phyloP scores from a whole-genome alignment of 2,888 invertebrate genomes.

The Octonoba sinensis region DNA sequence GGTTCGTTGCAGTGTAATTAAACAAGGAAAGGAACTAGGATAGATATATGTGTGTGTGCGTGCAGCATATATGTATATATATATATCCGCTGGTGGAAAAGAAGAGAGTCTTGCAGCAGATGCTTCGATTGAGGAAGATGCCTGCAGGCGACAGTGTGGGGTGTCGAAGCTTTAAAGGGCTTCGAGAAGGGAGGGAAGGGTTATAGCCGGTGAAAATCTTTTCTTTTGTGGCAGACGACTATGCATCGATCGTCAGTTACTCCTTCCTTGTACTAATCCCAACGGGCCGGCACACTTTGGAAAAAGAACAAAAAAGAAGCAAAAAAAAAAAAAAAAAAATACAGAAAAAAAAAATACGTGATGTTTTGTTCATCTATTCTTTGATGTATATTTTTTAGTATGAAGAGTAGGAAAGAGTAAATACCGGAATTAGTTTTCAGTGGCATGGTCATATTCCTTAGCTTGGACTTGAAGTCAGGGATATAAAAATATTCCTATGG shows the following conservation, averaged over 20 bases:
- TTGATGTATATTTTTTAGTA: conserved; percentile 27
- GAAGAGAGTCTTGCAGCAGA: conserved; percentile 23
- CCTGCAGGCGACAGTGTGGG: conserved; percentile 44
- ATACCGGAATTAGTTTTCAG: not conserved
- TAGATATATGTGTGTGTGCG: not conserved
- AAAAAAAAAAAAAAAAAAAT: not conserved
- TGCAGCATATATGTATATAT: not conserved
- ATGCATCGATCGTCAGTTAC: conserved; percentile 16
- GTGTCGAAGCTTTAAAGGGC: conserved; percentile 34
- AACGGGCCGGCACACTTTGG: conserved; percentile 29
- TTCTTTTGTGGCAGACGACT: conserved; percentile 32
- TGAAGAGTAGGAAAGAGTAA: conserved; percentile 7
- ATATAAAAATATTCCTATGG: too few relatives aligned
- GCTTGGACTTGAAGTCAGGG: too few relatives aligned
- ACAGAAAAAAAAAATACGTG: conserved; percentile 22
- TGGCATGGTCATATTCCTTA: too few relatives aligned
- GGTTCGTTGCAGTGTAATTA: conserved; percentile 54
- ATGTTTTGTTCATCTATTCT: conserved; percentile 52
- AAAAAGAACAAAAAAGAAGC: conserved; percentile 5
- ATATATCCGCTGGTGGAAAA: conserved; percentile 1
- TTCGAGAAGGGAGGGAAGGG: conserved; percentile 22
- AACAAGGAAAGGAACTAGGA: conserved; percentile 35
- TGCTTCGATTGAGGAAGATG: conserved; percentile 48
- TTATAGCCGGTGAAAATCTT: conserved; percentile 41
- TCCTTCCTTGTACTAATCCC: conserved; percentile 39